A percentile compares a stretch with the other conserved stretches of the same genome.
Conservation (phyloP, 1,140 invertebrate species). For the Philaenus spumarius region DNA sequence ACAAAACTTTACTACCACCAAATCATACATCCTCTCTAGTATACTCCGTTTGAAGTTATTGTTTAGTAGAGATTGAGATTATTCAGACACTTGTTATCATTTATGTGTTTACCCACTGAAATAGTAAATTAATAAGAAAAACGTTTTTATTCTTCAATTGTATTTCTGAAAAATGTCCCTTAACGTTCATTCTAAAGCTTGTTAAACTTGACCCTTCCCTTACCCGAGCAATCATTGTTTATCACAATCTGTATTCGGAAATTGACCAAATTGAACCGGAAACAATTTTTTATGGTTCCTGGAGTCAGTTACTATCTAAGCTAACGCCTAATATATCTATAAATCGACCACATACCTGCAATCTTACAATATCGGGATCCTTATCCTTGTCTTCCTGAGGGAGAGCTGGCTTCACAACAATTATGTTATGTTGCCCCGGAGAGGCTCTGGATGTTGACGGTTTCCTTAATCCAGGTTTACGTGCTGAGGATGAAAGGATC, state of each 20-base stretch:
- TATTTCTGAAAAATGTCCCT: not conserved
- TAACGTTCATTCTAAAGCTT: not conserved
- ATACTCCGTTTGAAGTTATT: no score
- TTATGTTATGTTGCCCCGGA: conserved; percentile 56
- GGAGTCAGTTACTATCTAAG: not conserved
- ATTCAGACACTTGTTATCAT: no score
- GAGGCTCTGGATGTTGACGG: conserved; percentile 23
- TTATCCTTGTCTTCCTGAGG: conserved; percentile 54
- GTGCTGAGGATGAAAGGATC: conserved; percentile 28
- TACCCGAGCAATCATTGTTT: not conserved
- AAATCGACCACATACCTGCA: conserved; percentile 49
- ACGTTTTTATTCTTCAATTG: no score
- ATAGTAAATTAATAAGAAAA: no score
- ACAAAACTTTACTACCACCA: no score
- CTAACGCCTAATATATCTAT: not conserved
- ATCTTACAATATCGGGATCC: conserved; percentile 70
- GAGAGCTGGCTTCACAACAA: conserved; percentile 73
- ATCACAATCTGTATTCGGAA: not conserved
- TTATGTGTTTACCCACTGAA: no score
- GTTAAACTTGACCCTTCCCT: no score
- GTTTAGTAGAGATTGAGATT: no score
- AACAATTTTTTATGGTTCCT: not conserved
- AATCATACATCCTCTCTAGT: no score
- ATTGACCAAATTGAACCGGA: not conserved
- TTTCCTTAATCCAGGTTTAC: conserved; percentile 32